Evolutionary conservation across 2,888 invertebrate genomes (phyloP).

Genomic region (Heliconius charithonia): DNA sequence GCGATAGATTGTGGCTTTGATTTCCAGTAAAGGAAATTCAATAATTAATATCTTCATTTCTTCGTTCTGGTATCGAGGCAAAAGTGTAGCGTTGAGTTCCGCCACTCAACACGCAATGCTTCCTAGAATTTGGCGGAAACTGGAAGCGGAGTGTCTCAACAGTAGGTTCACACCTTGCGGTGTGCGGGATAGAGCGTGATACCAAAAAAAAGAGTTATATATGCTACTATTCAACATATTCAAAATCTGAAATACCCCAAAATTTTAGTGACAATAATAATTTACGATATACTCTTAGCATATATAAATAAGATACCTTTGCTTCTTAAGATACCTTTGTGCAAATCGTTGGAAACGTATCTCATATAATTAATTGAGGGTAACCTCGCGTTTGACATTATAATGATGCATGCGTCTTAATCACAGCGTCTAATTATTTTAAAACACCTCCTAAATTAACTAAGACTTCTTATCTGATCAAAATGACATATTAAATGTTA

Average conservation of each 20-base stretch:
- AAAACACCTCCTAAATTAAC: conserved; percentile 65
- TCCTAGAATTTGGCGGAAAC: background rate
- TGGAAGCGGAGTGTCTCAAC: background rate
- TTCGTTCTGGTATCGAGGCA: too few species aligned
- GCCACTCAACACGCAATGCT: background rate
- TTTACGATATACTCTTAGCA: conserved; percentile 65
- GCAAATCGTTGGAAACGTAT: conserved; percentile 74
- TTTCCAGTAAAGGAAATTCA: too few species aligned
- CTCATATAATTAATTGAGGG: conserved; percentile 72
- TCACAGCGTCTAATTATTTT: conserved; percentile 74
- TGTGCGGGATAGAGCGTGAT: background rate
- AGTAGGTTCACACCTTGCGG: background rate
- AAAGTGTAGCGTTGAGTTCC: too few species aligned
- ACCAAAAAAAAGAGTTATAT: background rate
- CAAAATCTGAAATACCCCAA: background rate
- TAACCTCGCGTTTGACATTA: conserved; percentile 69
- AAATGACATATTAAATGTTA: conserved; percentile 46
- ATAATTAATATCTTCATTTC: too few species aligned
- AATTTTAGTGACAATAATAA: conserved; percentile 50
- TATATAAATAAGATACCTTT: conserved; percentile 65
- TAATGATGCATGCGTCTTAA: conserved; percentile 73
- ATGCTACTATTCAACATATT: background rate
- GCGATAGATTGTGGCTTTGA: too few species aligned
- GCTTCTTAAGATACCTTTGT: conserved; percentile 77
- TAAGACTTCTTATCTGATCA: conserved; percentile 53